Base-by-base conservation (phyloP, 2,113 vertebrate species). In the Solea solea region DNA sequence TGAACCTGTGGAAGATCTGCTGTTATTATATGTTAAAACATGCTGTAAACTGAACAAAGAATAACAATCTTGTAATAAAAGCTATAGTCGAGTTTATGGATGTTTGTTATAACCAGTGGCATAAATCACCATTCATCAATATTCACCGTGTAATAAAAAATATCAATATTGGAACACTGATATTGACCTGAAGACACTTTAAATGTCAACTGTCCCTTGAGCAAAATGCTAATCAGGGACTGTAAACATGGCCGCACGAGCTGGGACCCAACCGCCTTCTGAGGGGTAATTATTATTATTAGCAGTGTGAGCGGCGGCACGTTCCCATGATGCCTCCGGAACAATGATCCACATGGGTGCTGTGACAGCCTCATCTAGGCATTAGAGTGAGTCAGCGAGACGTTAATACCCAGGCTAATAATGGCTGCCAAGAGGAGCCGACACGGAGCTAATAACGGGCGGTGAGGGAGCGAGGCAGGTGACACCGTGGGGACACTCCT, bases 281-380 rank as follows among this genome's bases (percentile, higher is more conserved):
- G 66, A 80, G 73, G 80, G 70, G 70, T 86, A 83, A 90, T 92
- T 91, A 91, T 90, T 89, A 89, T 86, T 88, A 90, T 91, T 90
- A 90, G 70, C 57, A 41, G 64, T 82, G 52, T 14, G 81, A 70
- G 70, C 69, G 58, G 70, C 52, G 61, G 60, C 6, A 5, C 6
- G 45, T 64, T 81, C 89, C 83, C 86, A 51, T 0, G 67, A 77
- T 86, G 28, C 6, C 63, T 45, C 44, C 42, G 8, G n/a, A 74
- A 86, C 84, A 87, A 80, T 61, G 71, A 64, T 58, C 69, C 87
- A 80, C 86, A 61, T 51, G 87, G 84, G 81, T 57, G 61, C 72
- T 7, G 68, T 34, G 76, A 79, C 82, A 69, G 67, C 9, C 74
- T 83, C 73, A 53, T 69, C 76, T 15, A 15, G 68, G 64, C 71